Conservation (phyloP, 2,888 invertebrate genomes). For the Drosophila macrospina region DNA sequence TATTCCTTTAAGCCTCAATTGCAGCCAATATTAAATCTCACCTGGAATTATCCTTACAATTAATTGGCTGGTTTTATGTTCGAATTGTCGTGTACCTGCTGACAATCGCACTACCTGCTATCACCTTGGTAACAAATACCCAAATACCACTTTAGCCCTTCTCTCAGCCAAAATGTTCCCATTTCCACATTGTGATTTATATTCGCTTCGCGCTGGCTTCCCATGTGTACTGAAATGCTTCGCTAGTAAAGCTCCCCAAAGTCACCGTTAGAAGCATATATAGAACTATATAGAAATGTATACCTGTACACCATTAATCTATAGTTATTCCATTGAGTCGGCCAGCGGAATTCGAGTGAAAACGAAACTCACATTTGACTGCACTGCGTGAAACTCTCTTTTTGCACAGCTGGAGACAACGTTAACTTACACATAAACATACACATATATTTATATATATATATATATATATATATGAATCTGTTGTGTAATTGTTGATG, state of each 20-base stretch:
- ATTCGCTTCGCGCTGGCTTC: neutral
- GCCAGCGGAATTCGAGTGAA: conserved; percentile 10
- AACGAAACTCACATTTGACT: conserved; percentile 40
- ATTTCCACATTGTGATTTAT: neutral
- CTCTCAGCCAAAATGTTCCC: neutral
- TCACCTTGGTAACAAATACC: neutral
- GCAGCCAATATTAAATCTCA: neutral
- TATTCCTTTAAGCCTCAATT: too few species aligned
- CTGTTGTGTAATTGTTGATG: conserved; percentile 12
- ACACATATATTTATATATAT: conserved; percentile 4
- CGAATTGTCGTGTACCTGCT: too few species aligned
- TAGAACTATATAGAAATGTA: neutral
- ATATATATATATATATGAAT: conserved; percentile 5
- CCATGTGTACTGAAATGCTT: neutral
- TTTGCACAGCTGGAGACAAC: conserved; percentile 33
- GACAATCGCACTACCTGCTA: neutral
- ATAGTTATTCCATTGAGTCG: neutral
- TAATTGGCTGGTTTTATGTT: too few species aligned
- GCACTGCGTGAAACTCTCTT: conserved; percentile 27
- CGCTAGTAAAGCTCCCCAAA: neutral
- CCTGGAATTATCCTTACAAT: too few species aligned
- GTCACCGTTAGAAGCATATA: neutral
- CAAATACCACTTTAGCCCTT: neutral
- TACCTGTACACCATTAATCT: neutral
- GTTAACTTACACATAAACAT: conserved; percentile 7